phyloP scores from a whole-genome alignment of 2,797 vertebrate genomes.

The Eidolon dupreanum region DNA sequence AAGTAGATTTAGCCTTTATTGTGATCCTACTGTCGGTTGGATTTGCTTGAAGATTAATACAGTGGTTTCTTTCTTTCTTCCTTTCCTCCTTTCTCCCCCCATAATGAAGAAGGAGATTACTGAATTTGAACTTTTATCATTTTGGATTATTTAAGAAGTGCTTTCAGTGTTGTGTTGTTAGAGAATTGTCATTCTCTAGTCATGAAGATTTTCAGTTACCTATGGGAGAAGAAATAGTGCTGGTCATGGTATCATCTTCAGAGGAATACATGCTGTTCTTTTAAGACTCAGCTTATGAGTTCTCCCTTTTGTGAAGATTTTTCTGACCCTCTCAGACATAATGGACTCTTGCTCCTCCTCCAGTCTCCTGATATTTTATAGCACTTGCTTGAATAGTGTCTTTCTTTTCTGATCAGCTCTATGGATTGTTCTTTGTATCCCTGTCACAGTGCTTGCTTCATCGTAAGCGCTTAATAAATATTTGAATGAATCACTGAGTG shows the following conservation, averaged over 20 bases:
- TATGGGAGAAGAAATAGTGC: background rate
- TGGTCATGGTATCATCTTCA: background rate
- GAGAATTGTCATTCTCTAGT: background rate
- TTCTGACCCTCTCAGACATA: background rate
- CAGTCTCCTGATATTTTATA: background rate
- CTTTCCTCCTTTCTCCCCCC: background rate
- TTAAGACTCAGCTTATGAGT: background rate
- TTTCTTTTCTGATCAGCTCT: background rate
- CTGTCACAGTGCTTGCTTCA: background rate
- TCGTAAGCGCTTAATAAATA: background rate
- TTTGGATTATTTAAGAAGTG: background rate
- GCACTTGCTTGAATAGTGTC: background rate
- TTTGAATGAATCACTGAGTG: background rate
- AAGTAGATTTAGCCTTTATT: background rate
- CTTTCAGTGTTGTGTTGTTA: background rate
- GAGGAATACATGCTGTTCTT: background rate
- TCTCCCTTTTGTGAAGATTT: background rate
- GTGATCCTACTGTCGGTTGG: background rate
- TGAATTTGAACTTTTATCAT: background rate
- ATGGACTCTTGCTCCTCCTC: background rate
- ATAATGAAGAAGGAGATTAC: background rate
- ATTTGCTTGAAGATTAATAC: background rate
- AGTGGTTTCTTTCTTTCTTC: background rate
- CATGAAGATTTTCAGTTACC: background rate
- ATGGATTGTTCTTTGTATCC: background rate